Evolutionary conservation across 2,888 invertebrate species (phyloP), one percentile per base, ranked within the genome.

Genomic region (Heteromurus nitidus): DNA sequence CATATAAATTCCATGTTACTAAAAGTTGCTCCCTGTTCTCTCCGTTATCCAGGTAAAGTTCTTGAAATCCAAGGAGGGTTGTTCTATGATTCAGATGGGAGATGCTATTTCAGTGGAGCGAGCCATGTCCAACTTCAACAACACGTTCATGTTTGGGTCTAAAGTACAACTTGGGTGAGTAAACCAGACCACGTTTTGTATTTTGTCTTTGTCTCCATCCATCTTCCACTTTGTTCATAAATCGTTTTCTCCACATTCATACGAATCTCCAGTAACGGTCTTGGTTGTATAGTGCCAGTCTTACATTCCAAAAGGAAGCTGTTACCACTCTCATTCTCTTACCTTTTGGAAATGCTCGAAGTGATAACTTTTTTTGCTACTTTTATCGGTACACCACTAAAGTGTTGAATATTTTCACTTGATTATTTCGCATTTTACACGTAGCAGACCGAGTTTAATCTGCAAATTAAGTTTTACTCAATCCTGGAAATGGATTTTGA

Each of bases 61-160:
- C 91, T 91, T 99, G 90, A 97, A 98, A 91, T 97, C 97, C 83
- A 99, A 99, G 91, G 97, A 98, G 88, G 99, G 99, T 85, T 97
- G 98, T 76, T 98, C 98, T 60, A 99, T 99, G 99, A 96, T 99
- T 70, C 98, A 99, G 91, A 96, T 99, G 97, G 98, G 98, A 9
- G 98, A 98, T 90, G 94, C 94, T 16, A 93, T 95, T 79, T 96
- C 98, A 11, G 97, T 98, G 53, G 98, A 98, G 90, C 92, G 98
- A 87, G 97, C 96, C 89, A 95, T 99, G 82, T 95, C 96, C 89
- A 96, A 98, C 90, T 92, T 99, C 86, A 97, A 97, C 91, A 96
- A 97, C 90, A 94, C 95, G 87, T 94, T 94, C 82, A 89, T 92
- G 87, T 96, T 98, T 88, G 97, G 94, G 72, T 92, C 91, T 87